Evolutionary conservation across 2,113 vertebrate genomes (phyloP).

Genomic region (Phaethon lepturus): DNA sequence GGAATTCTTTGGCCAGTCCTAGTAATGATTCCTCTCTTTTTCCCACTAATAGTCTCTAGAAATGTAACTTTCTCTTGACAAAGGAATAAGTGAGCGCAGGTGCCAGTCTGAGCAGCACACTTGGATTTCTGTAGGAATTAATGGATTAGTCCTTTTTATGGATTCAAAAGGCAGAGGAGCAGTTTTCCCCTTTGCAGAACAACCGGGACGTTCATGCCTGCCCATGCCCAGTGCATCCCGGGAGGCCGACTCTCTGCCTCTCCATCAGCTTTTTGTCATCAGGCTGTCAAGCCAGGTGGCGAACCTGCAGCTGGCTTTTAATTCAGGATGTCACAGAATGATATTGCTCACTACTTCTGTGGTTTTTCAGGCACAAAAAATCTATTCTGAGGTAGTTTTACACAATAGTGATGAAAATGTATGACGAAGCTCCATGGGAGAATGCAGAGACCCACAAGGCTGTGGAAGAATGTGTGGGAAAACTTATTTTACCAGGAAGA

Average conservation of each 20-base stretch:
- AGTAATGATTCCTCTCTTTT: background rate
- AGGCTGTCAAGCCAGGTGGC: background rate
- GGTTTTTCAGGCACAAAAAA: background rate
- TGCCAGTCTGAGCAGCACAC: background rate
- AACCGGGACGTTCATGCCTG: background rate
- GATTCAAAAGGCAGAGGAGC: background rate
- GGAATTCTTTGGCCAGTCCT: background rate
- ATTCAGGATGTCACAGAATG: background rate
- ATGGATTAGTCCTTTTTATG: background rate
- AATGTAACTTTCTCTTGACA: background rate
- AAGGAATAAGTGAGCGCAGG: background rate
- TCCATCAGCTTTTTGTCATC: background rate
- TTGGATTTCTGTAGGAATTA: background rate
- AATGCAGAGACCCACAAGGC: background rate
- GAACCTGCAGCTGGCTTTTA: background rate
- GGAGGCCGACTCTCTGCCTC: background rate
- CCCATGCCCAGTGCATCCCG: background rate
- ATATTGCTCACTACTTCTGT: background rate
- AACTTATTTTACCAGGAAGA: background rate
- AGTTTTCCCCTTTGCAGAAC: background rate
- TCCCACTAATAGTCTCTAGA: background rate
- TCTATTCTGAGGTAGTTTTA: background rate
- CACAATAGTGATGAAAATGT: background rate
- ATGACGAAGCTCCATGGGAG: background rate
- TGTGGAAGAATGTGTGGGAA: background rate